Base-by-base conservation (phyloP, 2,888 invertebrate species). In the Spodoptera picta region DNA sequence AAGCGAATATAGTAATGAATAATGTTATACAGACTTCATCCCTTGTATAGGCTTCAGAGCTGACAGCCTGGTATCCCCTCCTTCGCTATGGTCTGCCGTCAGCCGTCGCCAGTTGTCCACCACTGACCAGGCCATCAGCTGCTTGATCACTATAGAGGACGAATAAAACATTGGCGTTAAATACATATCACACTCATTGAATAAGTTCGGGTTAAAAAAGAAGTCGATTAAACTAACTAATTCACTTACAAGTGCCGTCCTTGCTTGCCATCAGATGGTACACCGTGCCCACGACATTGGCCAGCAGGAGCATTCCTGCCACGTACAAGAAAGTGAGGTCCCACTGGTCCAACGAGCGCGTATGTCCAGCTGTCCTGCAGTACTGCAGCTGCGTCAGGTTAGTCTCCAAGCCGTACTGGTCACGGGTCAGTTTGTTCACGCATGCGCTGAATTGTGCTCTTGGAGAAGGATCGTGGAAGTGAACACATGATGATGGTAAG, bases 31-130 rank as follows among this genome's bases (percentile, higher is more conserved):
- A 79, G 65, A 90, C 90, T 89, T 87, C 65, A 86, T 76, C 3
- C 90, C 90, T 51, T 90, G 87, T 2, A 90, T 58, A 0, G 90
- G 87, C n/a, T 76, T 82, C 3, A 91, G 83, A 0, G 85, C 84
- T 0, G 81, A 27, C 0, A 86, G 77, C 3, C 86, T 77, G 14
- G 83, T 80, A 65, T 91, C 89, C 0, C 85, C 84, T 0, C 85
- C 84, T 11, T 71, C 71, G 1, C 79, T 76, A 64, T 86, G 67
- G 43, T 83, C 75, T 0, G 84, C 82, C 0, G 81, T 80, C 27
- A 91, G 78, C 0, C 89, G 84, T 0, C 59, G 57, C 87, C 89
- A 90, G 75, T 86, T 91, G 3, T 53, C 76, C 9, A 82, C 72
- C 42, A 87, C 42, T 0, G 91, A 90, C 91, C 91, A 91, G 7